Evolutionary conservation across 2,797 vertebrate genomes (phyloP).

Genomic region (Xiphorhynchus erythropygius): DNA sequence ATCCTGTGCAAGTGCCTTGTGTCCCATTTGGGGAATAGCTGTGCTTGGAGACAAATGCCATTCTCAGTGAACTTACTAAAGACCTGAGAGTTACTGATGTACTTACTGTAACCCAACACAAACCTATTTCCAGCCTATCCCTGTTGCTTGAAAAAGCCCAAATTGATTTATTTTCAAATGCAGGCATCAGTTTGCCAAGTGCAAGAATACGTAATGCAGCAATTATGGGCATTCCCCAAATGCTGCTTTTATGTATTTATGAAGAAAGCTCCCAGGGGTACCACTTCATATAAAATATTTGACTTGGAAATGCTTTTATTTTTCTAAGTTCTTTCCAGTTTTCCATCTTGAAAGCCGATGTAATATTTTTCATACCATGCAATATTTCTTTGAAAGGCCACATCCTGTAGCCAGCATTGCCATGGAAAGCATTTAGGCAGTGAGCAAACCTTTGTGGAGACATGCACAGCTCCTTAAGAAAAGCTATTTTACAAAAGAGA

Average conservation of each 20-base stretch:
- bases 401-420: neutral
- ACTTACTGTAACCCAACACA: neutral
- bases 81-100: neutral
- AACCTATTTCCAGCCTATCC: neutral
- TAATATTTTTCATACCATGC: neutral
- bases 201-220: slow-evolving; percentile 10
- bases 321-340: neutral
- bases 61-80: neutral
- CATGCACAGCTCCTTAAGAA: neutral
- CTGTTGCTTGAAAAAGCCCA: neutral
- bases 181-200: neutral
- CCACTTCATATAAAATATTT: slow-evolving; percentile 38
- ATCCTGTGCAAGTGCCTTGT: rapidly evolving
- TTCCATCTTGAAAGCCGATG: neutral
- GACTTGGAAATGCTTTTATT: slow-evolving; percentile 46
- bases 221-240: slow-evolving; percentile 56
- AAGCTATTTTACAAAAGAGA: neutral
- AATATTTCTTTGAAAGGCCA: neutral
- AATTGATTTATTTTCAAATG: slow-evolving; percentile 31
- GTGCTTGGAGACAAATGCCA: neutral
- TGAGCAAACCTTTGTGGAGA: neutral
- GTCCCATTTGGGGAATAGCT: rapidly evolving
- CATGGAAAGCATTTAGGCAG: neutral
- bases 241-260: slow-evolving; percentile 53
- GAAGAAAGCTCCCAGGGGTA: slow-evolving; percentile 25